Base-by-base conservation (phyloP, 2,797 vertebrate species). In the Columba guinea region DNA sequence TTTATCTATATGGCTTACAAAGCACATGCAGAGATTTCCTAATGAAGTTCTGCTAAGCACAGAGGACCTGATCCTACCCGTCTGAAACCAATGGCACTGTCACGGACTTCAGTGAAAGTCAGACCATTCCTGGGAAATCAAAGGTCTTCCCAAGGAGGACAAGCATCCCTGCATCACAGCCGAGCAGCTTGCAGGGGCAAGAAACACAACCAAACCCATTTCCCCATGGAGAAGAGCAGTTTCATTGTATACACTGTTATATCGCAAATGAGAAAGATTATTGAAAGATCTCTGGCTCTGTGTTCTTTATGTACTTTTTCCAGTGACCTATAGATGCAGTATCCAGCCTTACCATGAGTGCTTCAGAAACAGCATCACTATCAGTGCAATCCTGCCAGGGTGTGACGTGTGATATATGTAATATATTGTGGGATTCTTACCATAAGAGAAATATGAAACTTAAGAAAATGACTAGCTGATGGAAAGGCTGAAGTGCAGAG, bases 1-100 rank as follows among this genome's bases (percentile, higher is more conserved):
- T 95, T 96, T 96, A 85, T 89, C 74, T 32, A 22, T n/a, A 24
- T 17, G 49, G 63, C 41, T 71, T 35, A 52, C 11, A 76, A 87
- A 89, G 77, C 63, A 51, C 44, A n/a, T 34, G 62, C 46, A 51
- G 58, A 75, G 46, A 23, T 63, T 87, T 91, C 11, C 3, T 8
- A 44, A 49, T 0, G 17, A 73, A 91, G 51, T 67, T 39, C 77
- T 58, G 63, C 67, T 64, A 35, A 82, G 46, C 26, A 8, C 5
- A 27, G 20, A 91, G 56, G 52, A 59, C 7, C 35, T 21, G 52
- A 65, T 69, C 28, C 10, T 37, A 17, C 11, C 10, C 48, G 6
- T 82, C 49, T 3, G 2, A 94, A 93, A 87, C 41, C 49, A 82
- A 49, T 0, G 0, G 37, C 63, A 51, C 64, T 58, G 52, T 26